These are phyloP conservation scores for Stegophylla sp. DNA, from an alignment of 2,888 invertebrate genomes.

Conservation along the genomic window DNA sequence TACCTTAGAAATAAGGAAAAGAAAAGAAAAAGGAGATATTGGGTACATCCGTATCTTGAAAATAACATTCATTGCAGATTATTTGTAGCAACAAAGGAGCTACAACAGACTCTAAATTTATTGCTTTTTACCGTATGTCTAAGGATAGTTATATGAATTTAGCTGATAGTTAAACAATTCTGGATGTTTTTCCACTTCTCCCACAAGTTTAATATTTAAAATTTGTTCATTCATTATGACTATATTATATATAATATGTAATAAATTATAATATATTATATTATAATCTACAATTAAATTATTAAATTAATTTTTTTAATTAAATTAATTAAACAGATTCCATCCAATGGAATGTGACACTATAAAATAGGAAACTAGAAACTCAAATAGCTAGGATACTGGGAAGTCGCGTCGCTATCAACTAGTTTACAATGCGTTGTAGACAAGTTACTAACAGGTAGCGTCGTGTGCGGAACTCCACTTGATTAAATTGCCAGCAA, in stretches of 20 bases:
- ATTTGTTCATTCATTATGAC: conserved; percentile 14
- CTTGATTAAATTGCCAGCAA: conserved; percentile 18
- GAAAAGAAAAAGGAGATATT: too few species aligned
- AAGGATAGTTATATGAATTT: too few species aligned
- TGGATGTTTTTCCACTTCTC: conserved; percentile 56
- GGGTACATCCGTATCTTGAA: too few species aligned
- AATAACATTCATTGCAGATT: conserved; percentile 3
- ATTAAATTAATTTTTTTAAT: too few species aligned
- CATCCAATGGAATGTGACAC: conserved; percentile 4
- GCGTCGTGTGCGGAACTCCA: conserved; percentile 11
- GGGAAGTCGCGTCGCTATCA: conserved; percentile 23
- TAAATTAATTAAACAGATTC: background rate
- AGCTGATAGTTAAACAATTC: conserved; percentile 62
- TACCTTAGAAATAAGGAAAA: conserved; percentile 7
- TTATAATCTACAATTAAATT: conserved; percentile 5
- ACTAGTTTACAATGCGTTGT: conserved; percentile 17
- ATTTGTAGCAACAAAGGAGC: background rate
- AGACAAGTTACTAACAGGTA: conserved; percentile 25
- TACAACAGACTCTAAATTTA: background rate
- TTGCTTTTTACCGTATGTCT: too few species aligned
- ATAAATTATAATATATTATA: conserved; percentile 19
- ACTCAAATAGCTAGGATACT: conserved; percentile 10
- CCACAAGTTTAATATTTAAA: conserved; percentile 35
- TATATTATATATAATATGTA: conserved; percentile 1
- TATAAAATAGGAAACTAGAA: conserved; percentile 3